phyloP scores from a whole-genome alignment of 2,797 vertebrate genomes.

The Echeneis naucrates region DNA sequence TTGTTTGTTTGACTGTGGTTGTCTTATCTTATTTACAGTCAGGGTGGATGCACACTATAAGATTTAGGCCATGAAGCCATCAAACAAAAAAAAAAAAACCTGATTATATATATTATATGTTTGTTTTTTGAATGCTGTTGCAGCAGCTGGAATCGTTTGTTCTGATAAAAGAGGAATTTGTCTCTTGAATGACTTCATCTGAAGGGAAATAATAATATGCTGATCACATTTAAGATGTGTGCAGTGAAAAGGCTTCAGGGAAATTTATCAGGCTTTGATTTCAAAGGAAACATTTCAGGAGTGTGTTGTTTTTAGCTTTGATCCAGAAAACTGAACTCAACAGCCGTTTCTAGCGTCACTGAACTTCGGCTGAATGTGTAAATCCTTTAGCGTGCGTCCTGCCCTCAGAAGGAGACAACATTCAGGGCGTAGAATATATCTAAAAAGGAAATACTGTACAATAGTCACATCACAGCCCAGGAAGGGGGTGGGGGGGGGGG shows the following conservation, averaged over 20 bases:
- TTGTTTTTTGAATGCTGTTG: background rate
- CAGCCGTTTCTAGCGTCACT: too few relatives aligned
- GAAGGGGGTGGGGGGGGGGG: background rate
- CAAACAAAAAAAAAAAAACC: too few relatives aligned
- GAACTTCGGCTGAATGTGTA: background rate
- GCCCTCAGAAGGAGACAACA: slow-evolving; percentile 79
- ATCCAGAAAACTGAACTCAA: slow-evolving; percentile 7
- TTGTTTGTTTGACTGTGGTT: slow-evolving; percentile 78
- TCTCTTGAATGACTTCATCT: background rate
- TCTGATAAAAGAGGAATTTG: background rate
- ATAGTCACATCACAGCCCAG: slow-evolving; percentile 83
- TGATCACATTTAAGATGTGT: background rate
- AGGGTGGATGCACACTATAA: slow-evolving; percentile 65
- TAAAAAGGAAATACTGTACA: slow-evolving; percentile 86
- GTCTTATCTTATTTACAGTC: slow-evolving; percentile 71
- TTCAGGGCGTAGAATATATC: slow-evolving; percentile 83
- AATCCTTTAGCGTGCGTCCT: slow-evolving; percentile 66
- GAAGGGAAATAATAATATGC: slow-evolving; percentile 8
- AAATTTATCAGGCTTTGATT: slow-evolving; percentile 18
- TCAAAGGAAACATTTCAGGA: slow-evolving; percentile 20
- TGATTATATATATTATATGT: background rate
- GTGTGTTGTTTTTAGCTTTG: slow-evolving; percentile 21
- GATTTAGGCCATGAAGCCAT: slow-evolving; percentile 7
- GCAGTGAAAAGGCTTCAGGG: background rate
- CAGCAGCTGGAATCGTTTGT: background rate